Evolutionary conservation across 2,797 vertebrate genomes (phyloP).

Genomic region (Neomorphus geoffroyi): DNA sequence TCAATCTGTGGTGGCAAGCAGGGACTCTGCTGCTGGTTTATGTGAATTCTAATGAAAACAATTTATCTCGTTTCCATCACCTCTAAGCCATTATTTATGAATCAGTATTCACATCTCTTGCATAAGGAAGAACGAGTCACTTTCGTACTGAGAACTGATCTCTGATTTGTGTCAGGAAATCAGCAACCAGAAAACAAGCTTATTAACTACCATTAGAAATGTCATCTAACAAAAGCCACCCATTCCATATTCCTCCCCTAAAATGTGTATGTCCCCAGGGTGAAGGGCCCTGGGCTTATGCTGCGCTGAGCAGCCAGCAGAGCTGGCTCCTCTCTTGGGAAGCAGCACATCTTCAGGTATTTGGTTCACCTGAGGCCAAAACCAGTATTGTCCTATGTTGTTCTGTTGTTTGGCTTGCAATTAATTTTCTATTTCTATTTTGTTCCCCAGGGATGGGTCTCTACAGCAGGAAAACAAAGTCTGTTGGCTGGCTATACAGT

Average conservation of each 20-base stretch:
- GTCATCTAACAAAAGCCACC: not conserved
- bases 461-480: not conserved
- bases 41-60: conserved; percentile 47
- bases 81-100: conserved; percentile 13
- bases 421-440: not conserved
- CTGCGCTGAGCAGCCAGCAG: not conserved
- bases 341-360: not conserved
- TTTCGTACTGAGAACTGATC: not conserved
- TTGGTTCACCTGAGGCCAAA: not conserved
- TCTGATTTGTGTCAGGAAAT: conserved; percentile 10
- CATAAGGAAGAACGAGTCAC: not conserved
- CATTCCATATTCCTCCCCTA: not conserved
- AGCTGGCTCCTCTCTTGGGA: not conserved
- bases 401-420: not conserved
- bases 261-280: not conserved
- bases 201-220: not conserved
- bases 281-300: not conserved
- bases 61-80: not conserved
- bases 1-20: not conserved
- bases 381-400: accelerated
- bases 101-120: not conserved
- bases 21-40: conserved; percentile 37
- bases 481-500: accelerated
- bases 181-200: conserved; percentile 28
- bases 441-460: not conserved